Base-by-base conservation (phyloP, 1,140 invertebrate genomes). In the Sinonovacula constricta region DNA sequence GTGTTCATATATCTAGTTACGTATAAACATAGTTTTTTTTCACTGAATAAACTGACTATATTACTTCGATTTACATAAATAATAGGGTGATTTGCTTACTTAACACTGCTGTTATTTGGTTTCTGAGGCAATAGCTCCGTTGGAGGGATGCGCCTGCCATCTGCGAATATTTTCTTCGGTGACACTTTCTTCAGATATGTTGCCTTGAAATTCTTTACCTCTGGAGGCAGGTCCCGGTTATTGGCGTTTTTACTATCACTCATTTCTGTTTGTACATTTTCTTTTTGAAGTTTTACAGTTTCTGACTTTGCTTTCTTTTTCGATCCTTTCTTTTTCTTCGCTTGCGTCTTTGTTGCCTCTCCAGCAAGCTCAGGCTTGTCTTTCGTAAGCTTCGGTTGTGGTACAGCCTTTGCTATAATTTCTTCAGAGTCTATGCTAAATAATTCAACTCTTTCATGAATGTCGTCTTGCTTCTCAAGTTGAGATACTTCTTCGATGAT, bases 71-170 rank as follows among this genome's bases (percentile, higher is more conserved):
- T n/a, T n/a, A n/a, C n/a, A n/a, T n/a, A n/a, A n/a, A 45, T 45
- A 45, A 10, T 18, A 45, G 39, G 39, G 39, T 45, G 39, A 45
- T 10, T 45, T 7, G 81, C 85, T 82, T 82, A 90, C 88, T 72
- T 85, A 3, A 90, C 88, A 66, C 81, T 86, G 62, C 88, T 90
- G 79, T 89, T 90, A 66, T 84, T 89, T 68, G 79, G 75, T 75
- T 90, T 88, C 36, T 88, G 86, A 18, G 83, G 83, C 1, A 89
- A 59, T 15, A 90, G 74, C 65, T 88, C 86, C 22, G 88, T 69
- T 30, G 88, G 86, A 1, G 87, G 85, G 45, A 89, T 84, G 30
- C 88, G 77, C 67, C 86, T 70, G 22, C 86, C 88, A 63, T 86
- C 89, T 36, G 72, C 76, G 77, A 88, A 90, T 60, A 87, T 88